A percentile compares a stretch with the other conserved stretches of the same genome.
These are phyloP conservation scores for Micromesistius poutassou DNA, from an alignment of 2,797 vertebrate genomes.

Conservation along the genomic window DNA sequence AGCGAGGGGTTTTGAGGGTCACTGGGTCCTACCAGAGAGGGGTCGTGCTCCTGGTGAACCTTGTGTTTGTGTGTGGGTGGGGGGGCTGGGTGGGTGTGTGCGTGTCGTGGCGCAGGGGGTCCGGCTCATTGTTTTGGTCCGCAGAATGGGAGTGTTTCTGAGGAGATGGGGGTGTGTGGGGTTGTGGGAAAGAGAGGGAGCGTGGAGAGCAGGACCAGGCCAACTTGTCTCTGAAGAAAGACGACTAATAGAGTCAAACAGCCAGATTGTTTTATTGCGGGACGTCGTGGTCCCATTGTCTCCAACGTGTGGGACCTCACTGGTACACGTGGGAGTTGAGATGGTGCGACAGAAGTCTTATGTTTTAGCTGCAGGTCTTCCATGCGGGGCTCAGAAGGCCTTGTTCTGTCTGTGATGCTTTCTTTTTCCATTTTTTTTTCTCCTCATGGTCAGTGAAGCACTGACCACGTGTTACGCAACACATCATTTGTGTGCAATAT, in stretches of 20 bases:
- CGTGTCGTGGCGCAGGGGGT: conserved; percentile 36
- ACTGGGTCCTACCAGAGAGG: conserved; percentile 39
- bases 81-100: conserved; percentile 24
- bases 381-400: background rate
- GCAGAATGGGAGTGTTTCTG: conserved; percentile 22
- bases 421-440: background rate
- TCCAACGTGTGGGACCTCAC: conserved; percentile 40
- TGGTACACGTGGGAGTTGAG: conserved; percentile 13
- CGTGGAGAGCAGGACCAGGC: conserved; percentile 59
- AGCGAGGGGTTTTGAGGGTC: conserved; percentile 59
- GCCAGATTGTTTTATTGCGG: conserved; percentile 43
- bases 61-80: background rate
- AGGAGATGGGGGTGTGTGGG: conserved; percentile 10
- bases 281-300: conserved; percentile 46
- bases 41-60: conserved; percentile 38
- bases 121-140: conserved; percentile 46
- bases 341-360: background rate
- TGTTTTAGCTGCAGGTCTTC: background rate
- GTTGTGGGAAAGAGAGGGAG: conserved; percentile 34
- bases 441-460: background rate
- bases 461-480: background rate
- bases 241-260: conserved; percentile 52
- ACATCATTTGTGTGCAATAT: background rate
- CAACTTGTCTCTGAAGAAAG: conserved; percentile 44
- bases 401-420: background rate